A percentile compares a stretch with the other conserved stretches of the same genome.
phyloP scores from a whole-genome alignment of 2,797 vertebrate genomes.

The Mallotus villosus region DNA sequence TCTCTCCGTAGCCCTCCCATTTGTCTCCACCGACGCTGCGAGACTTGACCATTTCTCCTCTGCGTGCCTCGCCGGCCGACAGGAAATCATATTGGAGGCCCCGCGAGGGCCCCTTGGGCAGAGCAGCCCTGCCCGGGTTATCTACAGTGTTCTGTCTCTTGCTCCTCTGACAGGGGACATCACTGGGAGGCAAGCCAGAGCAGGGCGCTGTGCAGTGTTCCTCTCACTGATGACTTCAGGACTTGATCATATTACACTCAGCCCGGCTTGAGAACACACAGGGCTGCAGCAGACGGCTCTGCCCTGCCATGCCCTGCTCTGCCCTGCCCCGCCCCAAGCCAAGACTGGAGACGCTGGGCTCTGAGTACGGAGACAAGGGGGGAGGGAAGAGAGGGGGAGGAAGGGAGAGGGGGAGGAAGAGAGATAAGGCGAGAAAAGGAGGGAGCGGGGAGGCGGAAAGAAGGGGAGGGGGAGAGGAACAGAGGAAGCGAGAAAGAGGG shows the following conservation, averaged over 20 bases:
- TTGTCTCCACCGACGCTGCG: conserved; percentile 54
- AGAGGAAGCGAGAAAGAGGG: too few species aligned
- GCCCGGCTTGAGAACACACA: conserved; percentile 43
- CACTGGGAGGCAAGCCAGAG: conserved; percentile 68
- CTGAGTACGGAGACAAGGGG: background rate
- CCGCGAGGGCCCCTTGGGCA: conserved; percentile 63
- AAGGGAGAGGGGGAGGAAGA: too few species aligned
- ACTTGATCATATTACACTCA: conserved; percentile 67
- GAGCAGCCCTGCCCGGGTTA: conserved; percentile 53
- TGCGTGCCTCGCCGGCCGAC: conserved; percentile 53
- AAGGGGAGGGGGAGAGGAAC: background rate
- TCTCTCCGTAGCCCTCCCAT: conserved; percentile 62
- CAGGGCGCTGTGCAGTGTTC: conserved; percentile 66
- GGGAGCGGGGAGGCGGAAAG: background rate
- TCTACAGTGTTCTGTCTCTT: conserved; percentile 61
- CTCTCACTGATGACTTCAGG: conserved; percentile 58
- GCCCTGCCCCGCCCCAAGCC: background rate
- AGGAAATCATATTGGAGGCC: conserved; percentile 64
- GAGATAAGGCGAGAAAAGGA: background rate
- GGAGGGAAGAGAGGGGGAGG: background rate
- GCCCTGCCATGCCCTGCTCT: conserved; percentile 41
- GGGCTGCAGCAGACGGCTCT: conserved; percentile 37
- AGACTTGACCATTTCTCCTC: conserved; percentile 65
- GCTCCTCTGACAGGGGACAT: conserved; percentile 62
- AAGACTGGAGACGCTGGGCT: background rate